These are phyloP conservation scores for Heterotis niloticus DNA, from an alignment of 2,113 vertebrate genomes.

Conservation along the genomic window DNA sequence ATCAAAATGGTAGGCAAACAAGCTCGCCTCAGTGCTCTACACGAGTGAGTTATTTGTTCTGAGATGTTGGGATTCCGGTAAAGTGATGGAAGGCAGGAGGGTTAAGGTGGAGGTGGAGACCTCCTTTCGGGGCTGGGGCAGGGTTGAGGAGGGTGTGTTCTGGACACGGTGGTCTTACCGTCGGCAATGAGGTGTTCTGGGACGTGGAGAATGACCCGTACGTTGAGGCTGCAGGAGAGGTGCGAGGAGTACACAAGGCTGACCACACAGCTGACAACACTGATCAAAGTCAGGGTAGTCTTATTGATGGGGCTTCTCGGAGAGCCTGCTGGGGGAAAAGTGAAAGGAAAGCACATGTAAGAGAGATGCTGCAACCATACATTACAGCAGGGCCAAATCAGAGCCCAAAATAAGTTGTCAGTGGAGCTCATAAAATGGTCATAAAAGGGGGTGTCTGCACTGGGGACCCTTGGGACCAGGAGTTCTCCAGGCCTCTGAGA, in stretches of 20 bases:
- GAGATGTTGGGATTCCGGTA: no score
- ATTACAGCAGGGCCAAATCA: background rate
- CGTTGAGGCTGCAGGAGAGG: constrained; percentile 82
- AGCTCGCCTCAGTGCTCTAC: constrained; percentile 18
- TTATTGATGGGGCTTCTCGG: constrained; percentile 94
- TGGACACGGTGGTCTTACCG: constrained; percentile 69
- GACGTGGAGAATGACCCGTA: constrained; percentile 90
- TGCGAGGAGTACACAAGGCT: constrained; percentile 90
- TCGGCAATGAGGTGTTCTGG: constrained; percentile 96
- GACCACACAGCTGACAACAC: constrained; percentile 86
- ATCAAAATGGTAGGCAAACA: constrained; percentile 46
- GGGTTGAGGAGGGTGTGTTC: background rate
- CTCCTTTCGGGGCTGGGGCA: no score
- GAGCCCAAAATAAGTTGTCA: constrained; percentile 49
- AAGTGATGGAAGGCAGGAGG: constrained; percentile 3
- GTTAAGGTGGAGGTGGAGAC: background rate
- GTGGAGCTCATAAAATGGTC: constrained; percentile 31
- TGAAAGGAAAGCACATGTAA: background rate
- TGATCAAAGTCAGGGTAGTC: constrained; percentile 95
- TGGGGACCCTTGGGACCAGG: constrained; percentile 38
- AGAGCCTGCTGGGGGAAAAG: constrained; percentile 73
- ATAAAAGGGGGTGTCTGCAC: constrained; percentile 48
- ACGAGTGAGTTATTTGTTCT: background rate
- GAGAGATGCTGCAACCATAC: background rate
- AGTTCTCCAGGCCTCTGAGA: constrained; percentile 38